A percentile compares a stretch with the other conserved stretches of the same genome.
Conservation (phyloP, 2,797 vertebrate species). For the Aplochiton taeniatus region DNA sequence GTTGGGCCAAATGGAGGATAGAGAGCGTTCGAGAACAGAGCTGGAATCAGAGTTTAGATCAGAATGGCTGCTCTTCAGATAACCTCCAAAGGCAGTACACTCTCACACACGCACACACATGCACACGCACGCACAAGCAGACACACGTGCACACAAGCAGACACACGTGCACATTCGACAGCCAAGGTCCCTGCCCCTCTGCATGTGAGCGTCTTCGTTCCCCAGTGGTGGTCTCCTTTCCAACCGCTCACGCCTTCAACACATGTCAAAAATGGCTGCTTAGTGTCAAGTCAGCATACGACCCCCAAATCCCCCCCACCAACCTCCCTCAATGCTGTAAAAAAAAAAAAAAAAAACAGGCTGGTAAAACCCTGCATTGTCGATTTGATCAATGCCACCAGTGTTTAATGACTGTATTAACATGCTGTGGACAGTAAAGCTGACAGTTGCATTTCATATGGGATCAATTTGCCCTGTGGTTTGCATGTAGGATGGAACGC, state of each 20-base stretch:
- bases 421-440: conserved; percentile 51
- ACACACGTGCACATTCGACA: neutral
- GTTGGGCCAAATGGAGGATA: too few relatives aligned
- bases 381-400: conserved; percentile 43
- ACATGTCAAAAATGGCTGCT: conserved; percentile 39
- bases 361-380: conserved; percentile 7
- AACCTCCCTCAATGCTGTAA: conserved; percentile 50
- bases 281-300: conserved; percentile 48
- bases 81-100: conserved; percentile 34
- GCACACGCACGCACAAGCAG: conserved; percentile 10
- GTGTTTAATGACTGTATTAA: conserved; percentile 47
- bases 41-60: conserved; percentile 22
- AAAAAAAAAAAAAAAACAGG: conserved; percentile 26
- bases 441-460: conserved; percentile 58
- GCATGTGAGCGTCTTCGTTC: too few relatives aligned
- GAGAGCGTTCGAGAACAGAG: neutral
- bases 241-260: too few relatives aligned
- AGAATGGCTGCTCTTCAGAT: conserved; percentile 45
- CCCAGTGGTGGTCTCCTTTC: too few relatives aligned
- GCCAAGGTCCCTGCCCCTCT: too few relatives aligned
- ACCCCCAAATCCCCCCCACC: neutral
- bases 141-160: conserved; percentile 16
- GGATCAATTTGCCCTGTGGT: conserved; percentile 57
- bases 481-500: conserved; percentile 30
- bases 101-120: conserved; percentile 1